Base-by-base conservation (phyloP, 37 sponge, comb jelly and placozoan genomes). In the Oscarella lobularis region DNA sequence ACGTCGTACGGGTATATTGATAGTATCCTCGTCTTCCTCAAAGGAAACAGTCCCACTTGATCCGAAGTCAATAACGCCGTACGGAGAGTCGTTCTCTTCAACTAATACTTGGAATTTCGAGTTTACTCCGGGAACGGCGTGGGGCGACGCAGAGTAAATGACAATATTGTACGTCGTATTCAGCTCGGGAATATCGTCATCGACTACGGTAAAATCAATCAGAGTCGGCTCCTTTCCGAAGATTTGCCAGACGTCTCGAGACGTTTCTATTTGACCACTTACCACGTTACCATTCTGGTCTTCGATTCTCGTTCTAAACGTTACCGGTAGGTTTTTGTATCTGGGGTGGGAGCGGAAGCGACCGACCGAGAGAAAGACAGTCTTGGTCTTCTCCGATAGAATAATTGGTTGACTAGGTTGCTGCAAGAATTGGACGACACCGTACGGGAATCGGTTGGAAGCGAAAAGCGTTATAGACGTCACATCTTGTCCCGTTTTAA, bases 171-270 rank as follows among this genome's bases (percentile, higher is more conserved):
- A 29, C 31, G 71, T 30, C 31, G 29, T 35, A 20, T 68, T 20
- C 71, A 68, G 33, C 71, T 68, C 71, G 5, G 71, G 71, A 5
- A 30, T 14, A 20, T 29, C 71, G 31, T 68, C 71, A 14, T 68
- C 71, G 35, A n/a, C n/a, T n/a, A n/a, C n/a, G n/a, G n/a, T n/a
- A n/a, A n/a, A n/a, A n/a, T n/a, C n/a, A n/a, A n/a, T n/a, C n/a
- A n/a, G n/a, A n/a, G n/a, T n/a, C n/a, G n/a, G n/a, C n/a, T n/a
- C n/a, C n/a, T n/a, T n/a, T n/a, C n/a, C n/a, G n/a, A n/a, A n/a
- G n/a, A n/a, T n/a, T n/a, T n/a, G n/a, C 60, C 60, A 48, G 20
- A 48, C 60, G 20, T 48, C 60, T 48, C 60, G 9, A 20, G 60
- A 48, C 20, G 20, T 48, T 9, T 20, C 14, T 48, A 48, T 48